Percentiles rank a stretch among this genome's conserved stretches.
These are phyloP conservation scores for Penelope pileata DNA, from an alignment of 2,113 vertebrate species.

Conservation along the genomic window DNA sequence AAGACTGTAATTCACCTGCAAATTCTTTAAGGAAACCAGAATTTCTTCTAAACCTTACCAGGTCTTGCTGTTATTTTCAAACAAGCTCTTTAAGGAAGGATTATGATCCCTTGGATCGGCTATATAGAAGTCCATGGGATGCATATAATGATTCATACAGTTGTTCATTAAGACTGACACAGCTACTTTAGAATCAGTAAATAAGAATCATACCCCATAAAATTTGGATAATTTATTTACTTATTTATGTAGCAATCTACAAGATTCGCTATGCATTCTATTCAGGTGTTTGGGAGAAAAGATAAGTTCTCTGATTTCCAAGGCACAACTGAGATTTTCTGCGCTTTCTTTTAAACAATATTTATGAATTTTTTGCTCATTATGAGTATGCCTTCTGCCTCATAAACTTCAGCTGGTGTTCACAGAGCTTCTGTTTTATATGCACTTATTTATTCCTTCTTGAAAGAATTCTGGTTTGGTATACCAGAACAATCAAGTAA, in stretches of 20 bases:
- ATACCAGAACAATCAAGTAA: not conserved
- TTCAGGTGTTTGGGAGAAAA: not conserved
- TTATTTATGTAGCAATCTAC: not conserved
- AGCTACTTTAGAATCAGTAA: not conserved
- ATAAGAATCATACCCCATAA: not conserved
- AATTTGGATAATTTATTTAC: not conserved
- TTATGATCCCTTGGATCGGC: not conserved
- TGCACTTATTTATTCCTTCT: not conserved
- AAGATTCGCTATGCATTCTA: not conserved
- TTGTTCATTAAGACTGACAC: not conserved
- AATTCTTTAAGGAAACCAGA: not conserved
- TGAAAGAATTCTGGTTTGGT: not conserved
- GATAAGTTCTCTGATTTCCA: not conserved
- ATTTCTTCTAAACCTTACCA: not conserved
- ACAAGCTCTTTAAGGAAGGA: not conserved
- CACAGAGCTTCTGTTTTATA: not conserved
- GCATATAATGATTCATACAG: not conserved
- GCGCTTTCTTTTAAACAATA: not conserved
- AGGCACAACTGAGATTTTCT: not conserved
- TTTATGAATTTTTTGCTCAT: not conserved
- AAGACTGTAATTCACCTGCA: not conserved
- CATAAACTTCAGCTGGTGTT: not conserved
- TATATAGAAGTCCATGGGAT: not conserved
- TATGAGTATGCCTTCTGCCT: not conserved
- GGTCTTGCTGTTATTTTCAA: not conserved